phyloP scores from a whole-genome alignment of 1,140 invertebrate species.

The Matsumurasca onukii region DNA sequence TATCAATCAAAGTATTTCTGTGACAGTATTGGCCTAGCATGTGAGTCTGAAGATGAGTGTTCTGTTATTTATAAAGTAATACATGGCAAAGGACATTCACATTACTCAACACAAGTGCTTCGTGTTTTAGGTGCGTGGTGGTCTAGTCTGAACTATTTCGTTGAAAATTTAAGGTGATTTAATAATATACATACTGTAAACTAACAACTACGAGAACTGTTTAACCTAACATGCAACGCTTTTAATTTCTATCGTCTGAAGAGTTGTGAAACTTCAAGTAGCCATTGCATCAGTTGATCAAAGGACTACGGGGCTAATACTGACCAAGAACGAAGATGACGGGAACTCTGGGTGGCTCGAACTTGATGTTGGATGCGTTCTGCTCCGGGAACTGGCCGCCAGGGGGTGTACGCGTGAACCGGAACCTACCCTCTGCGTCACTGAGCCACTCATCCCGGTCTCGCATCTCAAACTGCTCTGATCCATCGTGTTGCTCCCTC shows the following conservation, averaged over 20 bases:
- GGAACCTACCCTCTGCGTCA: conserved; percentile 52
- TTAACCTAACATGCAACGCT: background rate
- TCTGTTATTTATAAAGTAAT: too few species aligned
- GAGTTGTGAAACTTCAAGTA: too few species aligned
- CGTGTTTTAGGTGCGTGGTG: too few species aligned
- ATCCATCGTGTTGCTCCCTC: conserved; percentile 64
- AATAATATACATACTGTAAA: background rate
- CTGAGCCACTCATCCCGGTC: conserved; percentile 45
- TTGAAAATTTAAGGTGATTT: background rate
- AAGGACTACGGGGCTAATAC: conserved; percentile 37
- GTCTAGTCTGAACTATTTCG: background rate
- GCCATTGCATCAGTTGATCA: background rate
- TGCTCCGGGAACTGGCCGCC: conserved; percentile 67
- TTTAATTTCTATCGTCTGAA: too few species aligned
- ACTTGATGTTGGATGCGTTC: conserved; percentile 75
- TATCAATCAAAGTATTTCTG: too few species aligned
- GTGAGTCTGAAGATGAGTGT: too few species aligned
- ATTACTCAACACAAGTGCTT: too few species aligned
- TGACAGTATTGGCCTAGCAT: too few species aligned
- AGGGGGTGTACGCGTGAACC: conserved; percentile 58
- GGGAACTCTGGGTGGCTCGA: conserved; percentile 77
- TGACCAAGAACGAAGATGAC: conserved; percentile 85
- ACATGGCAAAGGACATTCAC: too few species aligned
- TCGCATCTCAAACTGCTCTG: conserved; percentile 65
- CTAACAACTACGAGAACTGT: background rate